Conservation (phyloP, 2,113 vertebrate genomes). For the Dasyprocta punctata region DNA sequence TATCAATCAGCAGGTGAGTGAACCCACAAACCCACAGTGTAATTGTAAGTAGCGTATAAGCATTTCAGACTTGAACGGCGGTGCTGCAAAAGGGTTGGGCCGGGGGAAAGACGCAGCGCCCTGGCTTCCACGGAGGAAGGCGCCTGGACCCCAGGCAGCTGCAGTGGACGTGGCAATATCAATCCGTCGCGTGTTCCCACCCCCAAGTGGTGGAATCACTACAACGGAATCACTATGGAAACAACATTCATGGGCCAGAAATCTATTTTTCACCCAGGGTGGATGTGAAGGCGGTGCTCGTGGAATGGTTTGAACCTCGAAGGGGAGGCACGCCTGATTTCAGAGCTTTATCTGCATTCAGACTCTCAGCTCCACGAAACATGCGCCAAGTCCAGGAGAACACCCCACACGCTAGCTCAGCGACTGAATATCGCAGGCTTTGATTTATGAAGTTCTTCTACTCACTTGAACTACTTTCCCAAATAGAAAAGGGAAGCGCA, state of each 20-base stretch:
- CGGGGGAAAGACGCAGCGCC: not conserved
- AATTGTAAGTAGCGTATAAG: too few relatives aligned
- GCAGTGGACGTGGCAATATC: not conserved
- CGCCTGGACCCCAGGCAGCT: not conserved
- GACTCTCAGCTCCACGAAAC: not conserved
- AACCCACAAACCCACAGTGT: not conserved
- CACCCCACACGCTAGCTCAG: too few relatives aligned
- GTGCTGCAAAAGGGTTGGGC: not conserved
- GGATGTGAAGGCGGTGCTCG: constrained; percentile 41
- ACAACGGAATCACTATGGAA: constrained; percentile 74
- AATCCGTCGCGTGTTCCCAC: not conserved
- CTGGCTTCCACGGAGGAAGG: not conserved
- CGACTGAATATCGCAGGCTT: not conserved
- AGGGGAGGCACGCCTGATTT: constrained; percentile 5
- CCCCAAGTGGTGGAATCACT: constrained; percentile 16
- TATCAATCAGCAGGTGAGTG: not conserved
- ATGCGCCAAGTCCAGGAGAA: not conserved
- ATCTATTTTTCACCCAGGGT: constrained; percentile 58
- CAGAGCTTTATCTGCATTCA: not conserved
- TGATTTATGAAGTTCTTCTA: constrained; percentile 22
- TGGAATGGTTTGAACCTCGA: constrained; percentile 35
- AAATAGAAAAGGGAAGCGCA: not conserved
- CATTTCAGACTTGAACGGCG: not conserved
- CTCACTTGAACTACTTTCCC: constrained; percentile 29
- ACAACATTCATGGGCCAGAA: constrained; percentile 57